Evolutionary conservation across 2,888 invertebrate species (phyloP), one percentile per base, ranked within the genome.

Genomic region (Crioceris asparagi): DNA sequence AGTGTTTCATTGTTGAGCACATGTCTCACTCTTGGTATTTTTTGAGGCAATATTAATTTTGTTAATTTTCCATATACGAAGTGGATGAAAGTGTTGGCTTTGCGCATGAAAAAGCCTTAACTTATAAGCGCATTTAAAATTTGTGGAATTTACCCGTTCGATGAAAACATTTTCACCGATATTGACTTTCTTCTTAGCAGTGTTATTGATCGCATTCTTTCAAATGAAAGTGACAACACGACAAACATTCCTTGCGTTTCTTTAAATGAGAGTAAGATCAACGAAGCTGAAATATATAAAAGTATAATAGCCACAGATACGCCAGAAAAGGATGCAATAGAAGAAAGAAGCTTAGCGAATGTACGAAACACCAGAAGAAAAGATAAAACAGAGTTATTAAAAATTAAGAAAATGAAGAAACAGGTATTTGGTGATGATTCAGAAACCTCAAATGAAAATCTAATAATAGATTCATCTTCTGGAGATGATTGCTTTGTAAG

Each of bases 11-110:
- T n/a, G n/a, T n/a, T n/a, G n/a, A n/a, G n/a, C n/a, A n/a, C n/a
- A n/a, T n/a, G n/a, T n/a, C n/a, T n/a, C n/a, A n/a, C n/a, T n/a
- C n/a, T n/a, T n/a, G n/a, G n/a, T n/a, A n/a, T n/a, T n/a, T n/a
- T n/a, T n/a, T n/a, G n/a, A n/a, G n/a, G n/a, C n/a, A n/a, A n/a
- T n/a, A n/a, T n/a, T n/a, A n/a, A n/a, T n/a, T n/a, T n/a, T n/a
- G n/a, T n/a, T n/a, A n/a, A 50, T 33, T 47, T 32, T 15, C 29
- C 2, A 62, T 65, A 23, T 62, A 66, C 47, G 53, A 65, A 38
- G 53, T 65, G 11, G 56, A 61, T 36, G 52, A 43, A 40, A 55
- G 59, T 40, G 52, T 60, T 10, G 53, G 47, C 18, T 44, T 46
- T 36, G 61, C 62, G 6, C 53, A 55, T 40, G 49, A 51, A 38